phyloP scores from a whole-genome alignment of 2,888 invertebrate genomes.

The Hypselothyrea guttata region DNA sequence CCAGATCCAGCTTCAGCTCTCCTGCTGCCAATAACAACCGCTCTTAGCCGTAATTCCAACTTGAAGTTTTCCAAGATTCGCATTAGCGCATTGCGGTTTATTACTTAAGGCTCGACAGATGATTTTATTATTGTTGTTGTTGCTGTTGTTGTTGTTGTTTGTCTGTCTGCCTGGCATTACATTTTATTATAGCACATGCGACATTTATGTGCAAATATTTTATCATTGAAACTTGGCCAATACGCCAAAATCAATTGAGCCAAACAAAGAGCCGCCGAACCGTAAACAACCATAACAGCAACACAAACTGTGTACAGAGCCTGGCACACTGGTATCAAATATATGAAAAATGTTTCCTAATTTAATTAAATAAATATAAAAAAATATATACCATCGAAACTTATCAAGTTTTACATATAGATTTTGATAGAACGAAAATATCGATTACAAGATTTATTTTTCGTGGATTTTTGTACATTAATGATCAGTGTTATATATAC shows the following conservation, averaged over 20 bases:
- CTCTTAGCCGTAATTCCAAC: not conserved
- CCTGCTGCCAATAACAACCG: constrained; percentile 7
- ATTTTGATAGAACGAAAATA: too few species aligned
- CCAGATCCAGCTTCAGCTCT: constrained; percentile 8
- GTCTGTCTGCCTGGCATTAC: constrained; percentile 57
- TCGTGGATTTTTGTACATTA: too few species aligned
- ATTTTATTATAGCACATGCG: constrained; percentile 72
- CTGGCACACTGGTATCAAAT: constrained; percentile 23
- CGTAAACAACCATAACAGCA: constrained; percentile 52
- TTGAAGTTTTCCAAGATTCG: constrained; percentile 35
- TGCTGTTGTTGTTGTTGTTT: constrained; percentile 18
- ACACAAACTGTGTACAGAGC: constrained; percentile 33
- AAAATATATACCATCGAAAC: too few species aligned
- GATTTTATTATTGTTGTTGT: constrained; percentile 14
- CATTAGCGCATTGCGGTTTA: constrained; percentile 73
- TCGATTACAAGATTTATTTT: too few species aligned
- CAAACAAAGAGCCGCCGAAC: constrained; percentile 55
- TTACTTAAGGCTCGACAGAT: constrained; percentile 58
- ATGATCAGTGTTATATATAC: too few species aligned
- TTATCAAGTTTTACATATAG: too few species aligned
- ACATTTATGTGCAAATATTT: constrained; percentile 79
- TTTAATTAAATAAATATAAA: too few species aligned
- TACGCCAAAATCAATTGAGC: constrained; percentile 34
- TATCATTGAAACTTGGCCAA: constrained; percentile 70
- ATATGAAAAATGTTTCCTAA: not conserved